phyloP scores from a whole-genome alignment of 2,888 invertebrate genomes.

The Oscheius sp. region DNA sequence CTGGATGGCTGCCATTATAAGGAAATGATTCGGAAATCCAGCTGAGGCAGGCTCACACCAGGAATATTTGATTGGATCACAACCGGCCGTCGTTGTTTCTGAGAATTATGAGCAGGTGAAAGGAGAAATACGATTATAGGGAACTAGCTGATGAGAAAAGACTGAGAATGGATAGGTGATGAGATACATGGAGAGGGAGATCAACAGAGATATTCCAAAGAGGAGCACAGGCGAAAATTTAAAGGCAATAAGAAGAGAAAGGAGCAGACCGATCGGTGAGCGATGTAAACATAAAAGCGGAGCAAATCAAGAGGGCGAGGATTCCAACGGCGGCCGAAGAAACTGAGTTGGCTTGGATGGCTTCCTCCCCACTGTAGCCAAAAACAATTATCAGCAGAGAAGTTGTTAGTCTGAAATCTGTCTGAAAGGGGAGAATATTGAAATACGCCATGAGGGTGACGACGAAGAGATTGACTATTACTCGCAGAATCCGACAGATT shows the following conservation, averaged over 20 bases:
- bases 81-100: constrained; percentile 37
- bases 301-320: constrained; percentile 22
- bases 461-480: constrained; percentile 32
- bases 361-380: constrained; percentile 36
- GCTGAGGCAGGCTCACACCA: constrained; percentile 35
- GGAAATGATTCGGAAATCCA: constrained; percentile 30
- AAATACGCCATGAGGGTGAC: constrained; percentile 38
- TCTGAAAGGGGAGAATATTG: neutral
- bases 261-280: neutral
- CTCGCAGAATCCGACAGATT: constrained; percentile 44
- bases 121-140: constrained; percentile 33
- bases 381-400: constrained; percentile 42
- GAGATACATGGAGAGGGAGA: constrained; percentile 41
- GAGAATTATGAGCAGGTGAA: neutral
- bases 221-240: constrained; percentile 35
- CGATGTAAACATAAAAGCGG: constrained; percentile 5
- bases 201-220: constrained; percentile 37
- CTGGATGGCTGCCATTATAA: constrained; percentile 37
- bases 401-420: constrained; percentile 18
- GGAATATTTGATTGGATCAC: constrained; percentile 33
- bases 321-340: constrained; percentile 37
- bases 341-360: constrained; percentile 36
- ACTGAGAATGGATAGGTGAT: constrained; percentile 37
- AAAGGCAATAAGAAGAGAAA: constrained; percentile 7
- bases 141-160: constrained; percentile 32